These are phyloP conservation scores for Melipona bicolor DNA, from an alignment of 2,888 invertebrate species.

Conservation along the genomic window DNA sequence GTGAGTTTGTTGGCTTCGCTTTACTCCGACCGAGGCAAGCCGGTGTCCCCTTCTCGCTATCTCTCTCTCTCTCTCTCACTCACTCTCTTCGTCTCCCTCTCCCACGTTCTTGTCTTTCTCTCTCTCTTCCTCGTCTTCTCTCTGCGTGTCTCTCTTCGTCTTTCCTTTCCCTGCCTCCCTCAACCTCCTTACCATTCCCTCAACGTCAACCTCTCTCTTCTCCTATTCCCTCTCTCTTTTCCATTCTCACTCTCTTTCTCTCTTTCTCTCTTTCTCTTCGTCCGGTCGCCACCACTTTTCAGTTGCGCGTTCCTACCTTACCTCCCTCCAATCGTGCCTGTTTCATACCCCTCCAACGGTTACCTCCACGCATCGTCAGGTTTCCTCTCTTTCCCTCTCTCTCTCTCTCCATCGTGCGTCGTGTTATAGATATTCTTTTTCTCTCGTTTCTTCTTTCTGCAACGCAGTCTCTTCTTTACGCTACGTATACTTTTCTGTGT, in stretches of 20 bases:
- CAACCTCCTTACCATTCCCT: conserved; percentile 12
- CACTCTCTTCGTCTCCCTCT: neutral
- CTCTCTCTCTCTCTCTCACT: conserved; percentile 40
- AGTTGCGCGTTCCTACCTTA: conserved; percentile 67
- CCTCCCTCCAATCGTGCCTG: conserved; percentile 49
- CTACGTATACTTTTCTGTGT: neutral
- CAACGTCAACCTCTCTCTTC: conserved; percentile 12
- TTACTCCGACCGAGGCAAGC: conserved; percentile 73
- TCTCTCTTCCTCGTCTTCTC: neutral
- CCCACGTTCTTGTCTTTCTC: conserved; percentile 9
- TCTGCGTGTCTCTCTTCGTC: neutral
- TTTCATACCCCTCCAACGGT: conserved; percentile 48
- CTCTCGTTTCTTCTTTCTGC: neutral
- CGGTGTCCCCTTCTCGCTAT: conserved; percentile 70
- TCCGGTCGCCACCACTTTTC: conserved; percentile 42
- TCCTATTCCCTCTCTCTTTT: neutral
- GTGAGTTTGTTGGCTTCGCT: conserved; percentile 83
- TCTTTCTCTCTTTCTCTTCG: conserved; percentile 37
- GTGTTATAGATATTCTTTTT: neutral
- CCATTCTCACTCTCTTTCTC: neutral
- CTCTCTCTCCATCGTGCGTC: neutral
- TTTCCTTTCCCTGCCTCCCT: neutral
- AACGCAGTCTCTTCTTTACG: neutral
- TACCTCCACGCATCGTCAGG: neutral
- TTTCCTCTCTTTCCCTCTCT: conserved; percentile 1